Evolutionary conservation across 2,113 vertebrate genomes (phyloP), one percentile per base, ranked within the genome.

Genomic region (Channa argus): DNA sequence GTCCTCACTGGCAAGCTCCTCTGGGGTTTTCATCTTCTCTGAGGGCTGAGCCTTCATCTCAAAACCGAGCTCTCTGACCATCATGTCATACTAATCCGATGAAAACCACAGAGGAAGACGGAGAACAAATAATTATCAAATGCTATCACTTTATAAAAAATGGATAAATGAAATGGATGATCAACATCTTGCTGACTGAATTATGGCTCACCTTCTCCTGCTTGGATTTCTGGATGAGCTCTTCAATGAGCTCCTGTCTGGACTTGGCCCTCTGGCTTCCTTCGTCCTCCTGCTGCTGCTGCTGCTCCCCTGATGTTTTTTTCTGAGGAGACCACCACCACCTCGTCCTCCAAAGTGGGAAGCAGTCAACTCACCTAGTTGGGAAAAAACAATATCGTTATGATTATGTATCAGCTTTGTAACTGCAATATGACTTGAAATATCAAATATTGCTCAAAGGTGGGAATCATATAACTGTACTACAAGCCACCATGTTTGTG

Each of bases 41-140:
- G 96, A 97, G 4, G 98, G 97, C 79, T 96, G 96, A 0, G 96
- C 98, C 92, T 99, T 99, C 96, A 99, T 97, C 90, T 99, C 98
- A 2, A 99, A 99, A 79, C 95, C 97, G 67, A 99, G 96, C 90
- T 99, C 97, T 13, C 96, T 94, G 62, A 99, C 98, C 92, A 95
- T 94, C 91, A 96, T 83, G 86, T 99, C 98, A 4, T 99, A 99
- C 2, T 95, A 92, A 3, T 99, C 97, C 45, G 91, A 97, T 99
- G 71, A 38, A 79, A 8, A 1, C 15, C 43, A 15, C 1, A 38
- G 3, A 34, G 63, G 39, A 24, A 24, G 24, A 24, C 24, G 1
- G 24, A 24, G 24, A 24, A 24, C 24, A 24, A 24, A 24, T 24
- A 24, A 24, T 24, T 24, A 24, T 24, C 24, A 24, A 24, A 24